Evolutionary conservation across 1,140 invertebrate species (phyloP).

Genomic region (Drosophila insularis): DNA sequence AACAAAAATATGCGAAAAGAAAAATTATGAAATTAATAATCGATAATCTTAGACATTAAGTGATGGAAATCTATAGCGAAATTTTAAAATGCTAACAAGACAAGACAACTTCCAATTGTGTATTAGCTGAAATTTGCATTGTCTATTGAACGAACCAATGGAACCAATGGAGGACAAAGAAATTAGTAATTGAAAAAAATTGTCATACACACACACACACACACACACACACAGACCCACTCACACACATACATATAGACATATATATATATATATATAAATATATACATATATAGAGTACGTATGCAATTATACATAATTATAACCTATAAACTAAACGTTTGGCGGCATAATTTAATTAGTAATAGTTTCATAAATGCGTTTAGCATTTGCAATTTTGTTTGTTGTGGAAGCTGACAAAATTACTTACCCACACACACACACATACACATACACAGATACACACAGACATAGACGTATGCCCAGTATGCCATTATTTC

Average conservation of each 20-base stretch:
- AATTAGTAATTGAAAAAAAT: not conserved
- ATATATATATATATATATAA: not conserved
- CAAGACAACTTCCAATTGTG: not conserved
- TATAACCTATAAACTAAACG: conserved; percentile 9
- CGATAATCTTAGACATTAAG: not conserved
- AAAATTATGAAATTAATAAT: not conserved
- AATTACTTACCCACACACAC: not conserved
- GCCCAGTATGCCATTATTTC: not conserved
- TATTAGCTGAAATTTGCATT: conserved; percentile 10
- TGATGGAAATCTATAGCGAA: conserved; percentile 6
- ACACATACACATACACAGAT: not conserved
- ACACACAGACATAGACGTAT: not conserved
- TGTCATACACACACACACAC: conserved; percentile 17
- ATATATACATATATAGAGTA: not conserved
- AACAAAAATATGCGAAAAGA: not conserved
- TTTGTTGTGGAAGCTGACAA: not conserved
- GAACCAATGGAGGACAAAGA: not conserved
- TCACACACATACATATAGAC: not conserved
- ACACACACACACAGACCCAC: not conserved
- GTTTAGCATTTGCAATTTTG: conserved; percentile 6
- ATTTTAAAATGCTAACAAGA: conserved; percentile 15
- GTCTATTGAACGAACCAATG: not conserved
- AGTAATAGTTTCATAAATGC: conserved; percentile 10
- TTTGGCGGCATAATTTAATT: conserved; percentile 20
- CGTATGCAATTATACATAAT: conserved; percentile 5